These are phyloP conservation scores for Leiothrix lutea DNA, from an alignment of 2,113 vertebrate genomes.

Conservation along the genomic window DNA sequence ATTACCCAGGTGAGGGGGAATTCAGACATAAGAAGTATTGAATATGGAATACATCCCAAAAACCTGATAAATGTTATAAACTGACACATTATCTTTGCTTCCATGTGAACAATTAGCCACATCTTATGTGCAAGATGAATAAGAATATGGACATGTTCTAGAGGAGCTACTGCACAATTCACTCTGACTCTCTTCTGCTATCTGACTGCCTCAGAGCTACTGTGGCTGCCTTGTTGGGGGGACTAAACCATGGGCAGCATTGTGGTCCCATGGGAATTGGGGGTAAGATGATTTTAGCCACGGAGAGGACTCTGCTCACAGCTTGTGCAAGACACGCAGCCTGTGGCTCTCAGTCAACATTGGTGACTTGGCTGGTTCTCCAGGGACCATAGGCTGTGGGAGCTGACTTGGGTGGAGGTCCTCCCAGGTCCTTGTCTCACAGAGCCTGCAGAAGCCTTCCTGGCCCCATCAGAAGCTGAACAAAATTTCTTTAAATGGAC, in stretches of 20 bases:
- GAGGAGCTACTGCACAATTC: background rate
- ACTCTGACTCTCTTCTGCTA: background rate
- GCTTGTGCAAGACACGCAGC: background rate
- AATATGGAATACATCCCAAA: background rate
- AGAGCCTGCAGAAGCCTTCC: background rate
- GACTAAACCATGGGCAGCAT: background rate
- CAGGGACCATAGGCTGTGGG: background rate
- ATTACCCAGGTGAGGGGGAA: background rate
- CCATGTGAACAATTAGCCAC: background rate
- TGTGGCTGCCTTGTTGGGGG: background rate
- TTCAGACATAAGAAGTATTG: background rate
- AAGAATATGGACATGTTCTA: background rate
- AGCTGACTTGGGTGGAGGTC: background rate
- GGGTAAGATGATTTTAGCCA: background rate
- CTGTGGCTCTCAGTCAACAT: background rate
- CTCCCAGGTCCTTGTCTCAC: background rate
- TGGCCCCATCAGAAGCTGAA: background rate
- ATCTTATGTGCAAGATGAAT: background rate
- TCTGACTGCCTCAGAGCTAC: background rate
- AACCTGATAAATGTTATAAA: background rate
- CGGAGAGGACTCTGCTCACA: background rate
- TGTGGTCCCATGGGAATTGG: accelerated
- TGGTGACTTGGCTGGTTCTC: background rate
- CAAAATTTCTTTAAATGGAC: background rate
- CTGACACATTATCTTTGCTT: background rate